These are phyloP conservation scores for Sesia bembeciformis DNA, from an alignment of 2,888 invertebrate genomes.

Conservation along the genomic window DNA sequence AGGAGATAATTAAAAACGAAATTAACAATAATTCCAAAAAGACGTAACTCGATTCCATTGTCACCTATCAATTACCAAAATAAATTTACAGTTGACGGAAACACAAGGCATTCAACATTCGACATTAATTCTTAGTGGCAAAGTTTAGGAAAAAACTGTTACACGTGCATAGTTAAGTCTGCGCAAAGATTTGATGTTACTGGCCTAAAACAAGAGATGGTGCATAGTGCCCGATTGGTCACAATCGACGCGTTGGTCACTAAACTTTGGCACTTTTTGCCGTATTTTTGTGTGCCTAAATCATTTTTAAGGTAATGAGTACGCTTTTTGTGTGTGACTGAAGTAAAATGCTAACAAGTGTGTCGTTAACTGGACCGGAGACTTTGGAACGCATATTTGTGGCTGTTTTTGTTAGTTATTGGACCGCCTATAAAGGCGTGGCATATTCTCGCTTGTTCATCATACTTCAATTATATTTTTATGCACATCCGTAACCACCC, in stretches of 20 bases:
- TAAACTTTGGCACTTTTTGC: conserved; percentile 10
- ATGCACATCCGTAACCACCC: too few species aligned
- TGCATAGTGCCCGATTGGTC: conserved; percentile 21
- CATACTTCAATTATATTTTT: too few species aligned
- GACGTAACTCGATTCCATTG: neutral
- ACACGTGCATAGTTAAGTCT: neutral
- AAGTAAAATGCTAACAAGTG: neutral
- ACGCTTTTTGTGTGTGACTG: neutral
- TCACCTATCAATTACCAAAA: neutral
- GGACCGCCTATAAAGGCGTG: neutral
- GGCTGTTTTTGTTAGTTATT: neutral
- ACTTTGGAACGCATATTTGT: neutral
- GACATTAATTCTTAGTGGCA: neutral
- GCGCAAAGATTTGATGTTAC: conserved; percentile 13
- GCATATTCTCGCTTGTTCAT: too few species aligned
- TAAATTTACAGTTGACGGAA: neutral
- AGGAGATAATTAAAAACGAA: neutral
- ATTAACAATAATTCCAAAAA: neutral
- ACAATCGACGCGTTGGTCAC: conserved; percentile 10
- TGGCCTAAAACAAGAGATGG: conserved; percentile 27
- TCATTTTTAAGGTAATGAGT: conserved; percentile 13
- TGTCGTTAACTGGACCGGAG: neutral
- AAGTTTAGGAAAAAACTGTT: neutral
- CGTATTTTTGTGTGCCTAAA: conserved; percentile 11
- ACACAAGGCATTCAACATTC: neutral